Evolutionary conservation across 2,113 vertebrate species (phyloP).

Genomic region (Reinhardtius hippoglossoides): DNA sequence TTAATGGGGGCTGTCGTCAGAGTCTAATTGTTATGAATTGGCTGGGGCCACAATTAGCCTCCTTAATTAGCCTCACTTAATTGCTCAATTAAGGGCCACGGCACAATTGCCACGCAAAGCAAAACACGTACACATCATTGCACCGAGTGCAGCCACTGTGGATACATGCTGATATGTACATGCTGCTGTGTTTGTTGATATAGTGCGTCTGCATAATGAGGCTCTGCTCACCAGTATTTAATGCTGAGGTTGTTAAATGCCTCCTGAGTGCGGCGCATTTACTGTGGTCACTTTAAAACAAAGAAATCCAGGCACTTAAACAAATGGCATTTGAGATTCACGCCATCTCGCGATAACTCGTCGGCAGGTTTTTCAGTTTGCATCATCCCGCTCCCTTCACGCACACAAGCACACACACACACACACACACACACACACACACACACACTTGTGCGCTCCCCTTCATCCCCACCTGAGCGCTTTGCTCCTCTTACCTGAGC

Average conservation of each 20-base stretch:
- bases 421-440: background rate
- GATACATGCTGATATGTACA: constrained; percentile 64
- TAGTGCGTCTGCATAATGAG: constrained; percentile 71
- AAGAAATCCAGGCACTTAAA: constrained; percentile 3
- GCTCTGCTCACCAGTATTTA: constrained; percentile 41
- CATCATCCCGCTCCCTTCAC: too few species aligned
- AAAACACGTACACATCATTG: constrained; percentile 79
- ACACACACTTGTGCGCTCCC: background rate
- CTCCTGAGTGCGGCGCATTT: constrained; percentile 7
- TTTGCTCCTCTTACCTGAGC: constrained; percentile 45
- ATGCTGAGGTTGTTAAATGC: constrained; percentile 60
- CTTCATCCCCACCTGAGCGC: background rate
- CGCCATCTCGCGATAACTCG: background rate
- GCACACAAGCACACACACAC: background rate
- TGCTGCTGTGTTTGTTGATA: constrained; percentile 59
- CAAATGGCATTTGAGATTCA: background rate
- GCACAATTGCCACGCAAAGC: constrained; percentile 84
- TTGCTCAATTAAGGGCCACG: constrained; percentile 86
- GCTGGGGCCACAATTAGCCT: constrained; percentile 87
- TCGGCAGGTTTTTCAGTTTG: constrained; percentile 13
- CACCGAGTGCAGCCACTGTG: constrained; percentile 62
- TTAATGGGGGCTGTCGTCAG: constrained; percentile 85
- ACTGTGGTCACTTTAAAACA: constrained; percentile 23
- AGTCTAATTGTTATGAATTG: constrained; percentile 88
- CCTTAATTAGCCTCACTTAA: constrained; percentile 88